phyloP scores from a whole-genome alignment of 2,888 invertebrate genomes.

The Limnephilus rhombicus region DNA sequence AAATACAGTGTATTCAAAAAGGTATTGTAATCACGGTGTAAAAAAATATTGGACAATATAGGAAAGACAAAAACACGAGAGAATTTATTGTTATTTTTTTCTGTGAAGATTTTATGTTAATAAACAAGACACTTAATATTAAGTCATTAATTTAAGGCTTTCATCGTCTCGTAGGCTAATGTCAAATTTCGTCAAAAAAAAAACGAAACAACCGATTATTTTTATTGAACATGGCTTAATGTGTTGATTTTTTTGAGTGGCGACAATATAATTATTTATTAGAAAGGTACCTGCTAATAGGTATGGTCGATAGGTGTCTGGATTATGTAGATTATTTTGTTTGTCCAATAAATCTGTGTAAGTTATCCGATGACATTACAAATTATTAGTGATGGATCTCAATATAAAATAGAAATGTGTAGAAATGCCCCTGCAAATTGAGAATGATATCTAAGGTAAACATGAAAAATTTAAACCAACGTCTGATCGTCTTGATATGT shows the following conservation, averaged over 20 bases:
- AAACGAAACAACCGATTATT: background rate
- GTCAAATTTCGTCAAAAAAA: background rate
- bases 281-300: background rate
- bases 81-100: background rate
- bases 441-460: background rate
- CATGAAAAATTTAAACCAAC: background rate
- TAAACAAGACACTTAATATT: constrained; percentile 6
- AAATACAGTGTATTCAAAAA: background rate
- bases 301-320: background rate
- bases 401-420: background rate
- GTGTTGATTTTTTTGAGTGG: background rate
- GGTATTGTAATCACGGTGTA: background rate
- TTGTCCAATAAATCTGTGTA: background rate
- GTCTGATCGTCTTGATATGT: background rate
- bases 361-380: background rate
- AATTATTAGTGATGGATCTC: background rate
- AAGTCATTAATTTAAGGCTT: background rate
- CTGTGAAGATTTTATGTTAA: background rate
- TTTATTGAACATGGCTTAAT: background rate
- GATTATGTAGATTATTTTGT: background rate
- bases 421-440: background rate
- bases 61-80: background rate
- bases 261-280: background rate
- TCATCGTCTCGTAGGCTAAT: background rate
- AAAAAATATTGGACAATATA: background rate